Evolutionary conservation across 2,113 vertebrate genomes (phyloP).

Genomic region (Xiphorhynchus elegans): DNA sequence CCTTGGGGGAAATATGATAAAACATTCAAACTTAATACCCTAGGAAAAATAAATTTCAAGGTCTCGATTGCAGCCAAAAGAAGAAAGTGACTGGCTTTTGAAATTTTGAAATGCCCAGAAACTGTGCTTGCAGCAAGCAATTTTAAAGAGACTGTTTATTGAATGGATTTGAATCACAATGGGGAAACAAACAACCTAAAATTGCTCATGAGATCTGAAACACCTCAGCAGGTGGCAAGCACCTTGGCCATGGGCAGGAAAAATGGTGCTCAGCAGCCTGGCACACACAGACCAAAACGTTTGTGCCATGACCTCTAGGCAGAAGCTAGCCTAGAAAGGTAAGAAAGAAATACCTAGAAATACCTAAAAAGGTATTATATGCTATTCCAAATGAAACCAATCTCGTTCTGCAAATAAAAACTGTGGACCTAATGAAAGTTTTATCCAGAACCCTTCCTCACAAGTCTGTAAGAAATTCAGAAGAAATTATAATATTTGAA

Average conservation of each 20-base stretch:
- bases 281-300: background rate
- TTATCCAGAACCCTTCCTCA: background rate
- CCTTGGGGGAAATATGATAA: background rate
- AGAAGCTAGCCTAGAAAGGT: background rate
- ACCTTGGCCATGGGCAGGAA: background rate
- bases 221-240: background rate
- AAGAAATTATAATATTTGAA: background rate
- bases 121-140: background rate
- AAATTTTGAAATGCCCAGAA: background rate
- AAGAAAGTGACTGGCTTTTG: constrained; percentile 12
- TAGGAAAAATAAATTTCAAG: background rate
- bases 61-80: background rate
- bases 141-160: background rate
- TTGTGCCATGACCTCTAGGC: background rate
- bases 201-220: background rate
- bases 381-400: background rate
- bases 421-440: background rate
- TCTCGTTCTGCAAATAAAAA: background rate
- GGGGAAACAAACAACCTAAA: background rate
- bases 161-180: background rate
- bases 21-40: background rate
- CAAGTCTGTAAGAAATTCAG: background rate
- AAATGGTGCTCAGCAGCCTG: background rate
- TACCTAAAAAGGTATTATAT: background rate
- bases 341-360: background rate